These are phyloP conservation scores for Nannoperca australis DNA, from an alignment of 2,797 vertebrate genomes.

Conservation along the genomic window DNA sequence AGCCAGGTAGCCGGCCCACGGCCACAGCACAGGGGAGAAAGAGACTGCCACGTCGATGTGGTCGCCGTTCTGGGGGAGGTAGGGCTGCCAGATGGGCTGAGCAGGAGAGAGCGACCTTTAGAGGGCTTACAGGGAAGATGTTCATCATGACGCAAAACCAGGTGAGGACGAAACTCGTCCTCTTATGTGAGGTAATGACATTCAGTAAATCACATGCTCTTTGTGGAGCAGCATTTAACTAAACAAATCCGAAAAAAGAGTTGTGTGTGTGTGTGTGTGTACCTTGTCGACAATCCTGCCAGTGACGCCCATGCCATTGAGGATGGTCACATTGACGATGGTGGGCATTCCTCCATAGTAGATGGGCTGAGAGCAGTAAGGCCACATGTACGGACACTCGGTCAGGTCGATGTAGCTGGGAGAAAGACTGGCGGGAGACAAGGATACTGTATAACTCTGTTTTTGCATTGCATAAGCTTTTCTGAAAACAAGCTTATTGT, in stretches of 20 bases:
- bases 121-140: neutral
- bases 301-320: slow-evolving; percentile 99
- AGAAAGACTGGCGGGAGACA: slow-evolving; percentile 88
- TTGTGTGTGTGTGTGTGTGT: neutral
- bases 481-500: neutral
- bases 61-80: slow-evolving; percentile 97
- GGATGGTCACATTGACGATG: slow-evolving; percentile 96
- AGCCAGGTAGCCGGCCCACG: slow-evolving; percentile 97
- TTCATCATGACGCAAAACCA: slow-evolving; percentile 2
- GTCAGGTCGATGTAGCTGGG: slow-evolving; percentile 98
- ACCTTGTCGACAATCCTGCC: slow-evolving; percentile 98
- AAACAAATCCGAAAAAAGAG: neutral
- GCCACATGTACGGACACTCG: slow-evolving; percentile 99
- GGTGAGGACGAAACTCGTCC: neutral
- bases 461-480: too few relatives aligned
- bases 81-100: slow-evolving; percentile 98
- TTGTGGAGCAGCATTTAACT: neutral
- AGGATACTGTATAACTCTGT: neutral
- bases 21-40: slow-evolving; percentile 95
- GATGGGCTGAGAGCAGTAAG: slow-evolving; percentile 99
- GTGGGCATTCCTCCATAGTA: slow-evolving; percentile 99
- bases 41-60: slow-evolving; percentile 96
- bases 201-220: neutral
- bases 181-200: neutral
- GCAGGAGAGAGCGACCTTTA: slow-evolving; percentile 22